Evolutionary conservation across 2,113 vertebrate species (phyloP).

Genomic region (Cynoglossus semilaevis): DNA sequence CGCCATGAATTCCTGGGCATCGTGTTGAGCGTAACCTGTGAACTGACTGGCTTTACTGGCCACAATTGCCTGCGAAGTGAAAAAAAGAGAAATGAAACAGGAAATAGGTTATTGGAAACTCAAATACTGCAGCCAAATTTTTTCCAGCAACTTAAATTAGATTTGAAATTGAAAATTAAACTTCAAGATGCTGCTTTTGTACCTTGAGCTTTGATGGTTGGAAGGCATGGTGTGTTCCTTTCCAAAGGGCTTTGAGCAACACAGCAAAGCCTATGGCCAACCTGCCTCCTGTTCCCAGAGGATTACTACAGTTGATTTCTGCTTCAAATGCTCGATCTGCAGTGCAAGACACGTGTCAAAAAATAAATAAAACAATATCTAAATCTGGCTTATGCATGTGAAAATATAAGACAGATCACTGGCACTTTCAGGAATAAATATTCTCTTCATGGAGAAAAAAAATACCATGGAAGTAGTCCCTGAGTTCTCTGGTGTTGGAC

Average conservation of each 20-base stretch:
- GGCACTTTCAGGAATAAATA: no score
- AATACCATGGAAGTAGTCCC: slow-evolving; percentile 95
- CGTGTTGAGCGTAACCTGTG: slow-evolving; percentile 96
- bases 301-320: slow-evolving; percentile 96
- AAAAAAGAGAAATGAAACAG: neutral
- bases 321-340: slow-evolving; percentile 92
- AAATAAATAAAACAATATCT: no score
- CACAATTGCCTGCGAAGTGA: slow-evolving; percentile 84
- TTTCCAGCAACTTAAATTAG: neutral
- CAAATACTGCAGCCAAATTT: neutral
- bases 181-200: neutral
- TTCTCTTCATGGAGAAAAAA: neutral
- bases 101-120: neutral
- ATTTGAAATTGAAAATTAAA: neutral
- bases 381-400: no score
- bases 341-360: neutral
- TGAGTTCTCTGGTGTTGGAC: slow-evolving; percentile 95
- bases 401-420: no score
- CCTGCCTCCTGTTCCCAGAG: slow-evolving; percentile 90
- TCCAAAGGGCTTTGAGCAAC: slow-evolving; percentile 91
- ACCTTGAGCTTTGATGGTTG: slow-evolving; percentile 98
- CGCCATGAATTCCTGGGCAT: slow-evolving; percentile 99
- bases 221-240: slow-evolving; percentile 96
- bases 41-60: slow-evolving; percentile 98
- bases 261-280: slow-evolving; percentile 94